Conservation (phyloP, 2,888 invertebrate species). For the Shargacucullia verbasci region DNA sequence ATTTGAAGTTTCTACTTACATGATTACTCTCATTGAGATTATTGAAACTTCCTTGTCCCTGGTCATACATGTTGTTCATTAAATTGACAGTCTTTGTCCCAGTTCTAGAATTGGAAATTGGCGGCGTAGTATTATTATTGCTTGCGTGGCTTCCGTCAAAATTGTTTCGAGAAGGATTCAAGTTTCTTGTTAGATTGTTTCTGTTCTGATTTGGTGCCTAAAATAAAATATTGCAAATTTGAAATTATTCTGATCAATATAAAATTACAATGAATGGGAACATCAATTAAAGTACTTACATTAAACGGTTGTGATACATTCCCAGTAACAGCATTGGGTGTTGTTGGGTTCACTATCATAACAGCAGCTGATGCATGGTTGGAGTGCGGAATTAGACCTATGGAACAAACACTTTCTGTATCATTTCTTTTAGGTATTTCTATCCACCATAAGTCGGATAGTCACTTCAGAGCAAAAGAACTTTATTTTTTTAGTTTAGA, state of each 20-base stretch:
- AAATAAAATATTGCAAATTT: constrained; percentile 51
- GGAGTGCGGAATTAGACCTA: constrained; percentile 83
- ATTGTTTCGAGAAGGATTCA: constrained; percentile 82
- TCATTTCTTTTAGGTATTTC: neutral
- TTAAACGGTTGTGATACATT: constrained; percentile 83
- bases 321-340: constrained; percentile 83
- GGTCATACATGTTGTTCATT: constrained; percentile 86
- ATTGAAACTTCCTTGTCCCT: constrained; percentile 79
- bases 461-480: too few species aligned
- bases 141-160: constrained; percentile 78
- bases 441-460: too few species aligned
- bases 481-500: too few species aligned
- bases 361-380: constrained; percentile 87
- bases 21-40: constrained; percentile 83
- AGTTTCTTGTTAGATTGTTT: constrained; percentile 82
- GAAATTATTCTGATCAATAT: neutral
- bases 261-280: neutral
- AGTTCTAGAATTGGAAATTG: constrained; percentile 73
- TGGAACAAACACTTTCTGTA: neutral
- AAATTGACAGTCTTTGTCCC: constrained; percentile 83
- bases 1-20: constrained; percentile 63
- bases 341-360: constrained; percentile 88
- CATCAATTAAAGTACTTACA: constrained; percentile 67
- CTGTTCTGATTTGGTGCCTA: constrained; percentile 82
- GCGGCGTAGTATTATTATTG: constrained; percentile 78